Evolutionary conservation across 2,113 vertebrate genomes (phyloP).

Genomic region (Lamprologus sp.): DNA sequence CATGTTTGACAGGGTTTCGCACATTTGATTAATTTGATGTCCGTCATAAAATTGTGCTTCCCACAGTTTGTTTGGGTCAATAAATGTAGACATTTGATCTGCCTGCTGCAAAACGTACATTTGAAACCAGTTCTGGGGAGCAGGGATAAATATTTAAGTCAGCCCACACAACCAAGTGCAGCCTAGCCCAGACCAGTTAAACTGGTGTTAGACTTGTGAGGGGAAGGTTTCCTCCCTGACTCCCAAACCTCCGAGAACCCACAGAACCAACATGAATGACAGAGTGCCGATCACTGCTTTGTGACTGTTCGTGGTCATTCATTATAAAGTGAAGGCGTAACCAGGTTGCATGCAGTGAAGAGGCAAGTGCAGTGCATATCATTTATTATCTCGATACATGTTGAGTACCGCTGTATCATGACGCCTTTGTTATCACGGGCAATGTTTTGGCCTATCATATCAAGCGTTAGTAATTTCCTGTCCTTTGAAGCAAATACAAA

Average conservation of each 20-base stretch:
- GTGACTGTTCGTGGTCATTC: background rate
- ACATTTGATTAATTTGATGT: background rate
- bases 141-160: background rate
- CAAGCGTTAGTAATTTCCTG: background rate
- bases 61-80: background rate
- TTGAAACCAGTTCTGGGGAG: background rate
- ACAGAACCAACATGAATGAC: background rate
- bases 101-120: background rate
- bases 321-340: background rate
- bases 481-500: background rate
- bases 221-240: background rate
- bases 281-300: background rate
- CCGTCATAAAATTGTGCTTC: background rate
- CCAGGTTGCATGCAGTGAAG: background rate
- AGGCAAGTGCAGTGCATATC: background rate
- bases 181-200: background rate
- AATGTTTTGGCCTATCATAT: background rate
- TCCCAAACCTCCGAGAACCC: background rate
- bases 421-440: background rate
- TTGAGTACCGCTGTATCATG: background rate
- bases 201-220: background rate
- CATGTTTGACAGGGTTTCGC: background rate
- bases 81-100: background rate
- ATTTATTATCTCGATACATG: background rate
- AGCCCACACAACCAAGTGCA: background rate